A percentile compares a stretch with the other conserved stretches of the same genome.
Conservation (phyloP, 2,888 invertebrate species). For the Odontocerum albicorne region DNA sequence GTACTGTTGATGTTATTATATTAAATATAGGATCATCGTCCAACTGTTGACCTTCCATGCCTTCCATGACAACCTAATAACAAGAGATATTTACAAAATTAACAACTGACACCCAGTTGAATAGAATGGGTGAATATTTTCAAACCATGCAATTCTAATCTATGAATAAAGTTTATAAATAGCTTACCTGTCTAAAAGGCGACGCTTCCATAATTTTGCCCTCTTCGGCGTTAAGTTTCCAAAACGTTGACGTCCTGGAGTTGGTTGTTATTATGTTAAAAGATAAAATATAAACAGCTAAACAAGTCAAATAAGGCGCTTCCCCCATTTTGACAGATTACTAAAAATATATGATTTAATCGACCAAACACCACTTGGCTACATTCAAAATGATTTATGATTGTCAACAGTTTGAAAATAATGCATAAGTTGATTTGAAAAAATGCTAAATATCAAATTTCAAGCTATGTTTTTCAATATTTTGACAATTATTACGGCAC, state of each 20-base stretch:
- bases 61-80: slow-evolving; percentile 31
- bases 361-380: slow-evolving; percentile 7
- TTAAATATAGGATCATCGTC: slow-evolving; percentile 73
- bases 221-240: slow-evolving; percentile 78
- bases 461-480: slow-evolving; percentile 25
- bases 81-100: slow-evolving; percentile 12
- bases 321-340: slow-evolving; percentile 48
- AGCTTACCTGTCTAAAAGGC: slow-evolving; percentile 57
- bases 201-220: slow-evolving; percentile 72
- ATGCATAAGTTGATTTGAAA: not conserved
- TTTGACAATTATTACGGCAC: slow-evolving; percentile 34
- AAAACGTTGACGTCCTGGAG: slow-evolving; percentile 80
- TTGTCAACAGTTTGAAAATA: not conserved
- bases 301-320: slow-evolving; percentile 61
- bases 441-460: slow-evolving; percentile 1
- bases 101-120: slow-evolving; percentile 11
- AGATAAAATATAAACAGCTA: slow-evolving; percentile 70
- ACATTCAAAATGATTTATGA: slow-evolving; percentile 1
- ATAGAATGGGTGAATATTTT: slow-evolving; percentile 5
- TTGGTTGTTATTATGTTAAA: slow-evolving; percentile 73
- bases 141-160: slow-evolving; percentile 10
- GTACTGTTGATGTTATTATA: slow-evolving; percentile 73
- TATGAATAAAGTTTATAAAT: slow-evolving; percentile 28
- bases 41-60: slow-evolving; percentile 41
- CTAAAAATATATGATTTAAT: slow-evolving; percentile 1